Percentiles rank a stretch among this genome's conserved stretches.
These are phyloP conservation scores for Teleogryllus oceanicus DNA, from an alignment of 2,888 invertebrate species.

Conservation along the genomic window DNA sequence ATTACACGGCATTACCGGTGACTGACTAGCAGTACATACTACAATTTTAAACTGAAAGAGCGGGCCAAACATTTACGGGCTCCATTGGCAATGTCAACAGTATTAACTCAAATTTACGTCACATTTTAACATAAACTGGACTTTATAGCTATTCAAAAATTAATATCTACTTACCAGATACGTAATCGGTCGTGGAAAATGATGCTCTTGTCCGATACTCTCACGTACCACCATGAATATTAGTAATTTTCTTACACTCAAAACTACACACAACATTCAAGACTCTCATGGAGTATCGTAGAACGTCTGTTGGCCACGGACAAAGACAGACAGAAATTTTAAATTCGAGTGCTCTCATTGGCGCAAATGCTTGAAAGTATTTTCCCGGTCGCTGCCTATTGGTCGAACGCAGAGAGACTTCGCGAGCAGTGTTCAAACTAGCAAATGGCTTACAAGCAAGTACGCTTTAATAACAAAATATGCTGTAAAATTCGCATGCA, in stretches of 20 bases:
- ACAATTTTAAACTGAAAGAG: slow-evolving; percentile 26
- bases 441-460: slow-evolving; percentile 31
- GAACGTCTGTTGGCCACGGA: slow-evolving; percentile 34
- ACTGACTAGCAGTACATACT: not conserved
- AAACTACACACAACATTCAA: slow-evolving; percentile 33
- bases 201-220: slow-evolving; percentile 65
- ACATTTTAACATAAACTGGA: slow-evolving; percentile 27
- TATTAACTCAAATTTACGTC: slow-evolving; percentile 28
- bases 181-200: slow-evolving; percentile 62
- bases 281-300: slow-evolving; percentile 35
- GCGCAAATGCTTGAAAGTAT: slow-evolving; percentile 54
- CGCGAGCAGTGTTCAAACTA: slow-evolving; percentile 31
- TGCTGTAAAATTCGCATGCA: too few relatives aligned
- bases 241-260: slow-evolving; percentile 30
- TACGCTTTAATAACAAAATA: too few relatives aligned
- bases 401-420: slow-evolving; percentile 42
- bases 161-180: slow-evolving; percentile 60
- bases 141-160: slow-evolving; percentile 20
- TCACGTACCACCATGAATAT: slow-evolving; percentile 64
- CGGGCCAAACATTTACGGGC: slow-evolving; percentile 24
- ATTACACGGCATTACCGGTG: not conserved
- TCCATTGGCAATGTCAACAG: slow-evolving; percentile 30
- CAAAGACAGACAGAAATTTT: slow-evolving; percentile 58
- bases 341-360: slow-evolving; percentile 55
- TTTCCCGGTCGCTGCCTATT: slow-evolving; percentile 47